Percentiles rank a stretch among this genome's conserved stretches.
These are phyloP conservation scores for Sinocyclocheilus anshuiensis DNA, from an alignment of 2,113 vertebrate genomes.

Conservation along the genomic window DNA sequence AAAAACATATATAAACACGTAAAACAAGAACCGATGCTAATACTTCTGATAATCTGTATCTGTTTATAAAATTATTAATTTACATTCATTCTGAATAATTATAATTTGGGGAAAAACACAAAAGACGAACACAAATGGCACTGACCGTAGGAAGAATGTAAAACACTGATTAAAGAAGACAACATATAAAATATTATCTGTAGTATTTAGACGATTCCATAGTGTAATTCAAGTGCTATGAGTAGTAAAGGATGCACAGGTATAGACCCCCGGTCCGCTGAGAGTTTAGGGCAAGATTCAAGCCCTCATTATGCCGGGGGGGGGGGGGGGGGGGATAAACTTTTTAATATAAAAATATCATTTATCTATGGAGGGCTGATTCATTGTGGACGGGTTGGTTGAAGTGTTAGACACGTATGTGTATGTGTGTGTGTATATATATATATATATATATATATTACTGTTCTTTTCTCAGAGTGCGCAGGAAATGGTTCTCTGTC, in stretches of 20 bases:
- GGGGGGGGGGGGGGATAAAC: conserved; percentile 46
- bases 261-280: conserved; percentile 38
- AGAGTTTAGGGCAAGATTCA: no score
- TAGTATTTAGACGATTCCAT: conserved; percentile 71
- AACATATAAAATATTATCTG: conserved; percentile 68
- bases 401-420: conserved; percentile 23
- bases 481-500: neutral
- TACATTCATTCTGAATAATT: conserved; percentile 77
- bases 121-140: conserved; percentile 62
- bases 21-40: conserved; percentile 69
- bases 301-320: no score
- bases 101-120: conserved; percentile 54
- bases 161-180: conserved; percentile 77
- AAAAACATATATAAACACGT: conserved; percentile 63
- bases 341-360: conserved; percentile 56
- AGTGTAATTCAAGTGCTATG: conserved; percentile 79
- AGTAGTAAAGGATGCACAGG: conserved; percentile 66
- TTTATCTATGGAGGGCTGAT: conserved; percentile 46
- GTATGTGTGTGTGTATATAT: neutral
- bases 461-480: neutral
- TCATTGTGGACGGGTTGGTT: conserved; percentile 46
- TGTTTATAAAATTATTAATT: conserved; percentile 75
- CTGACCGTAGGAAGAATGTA: conserved; percentile 62
- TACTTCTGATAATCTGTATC: conserved; percentile 73
- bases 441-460: neutral